Percentiles rank a stretch among this genome's conserved stretches.
These are phyloP conservation scores for Metallyticus violacea DNA, from an alignment of 2,888 invertebrate genomes.

Conservation along the genomic window DNA sequence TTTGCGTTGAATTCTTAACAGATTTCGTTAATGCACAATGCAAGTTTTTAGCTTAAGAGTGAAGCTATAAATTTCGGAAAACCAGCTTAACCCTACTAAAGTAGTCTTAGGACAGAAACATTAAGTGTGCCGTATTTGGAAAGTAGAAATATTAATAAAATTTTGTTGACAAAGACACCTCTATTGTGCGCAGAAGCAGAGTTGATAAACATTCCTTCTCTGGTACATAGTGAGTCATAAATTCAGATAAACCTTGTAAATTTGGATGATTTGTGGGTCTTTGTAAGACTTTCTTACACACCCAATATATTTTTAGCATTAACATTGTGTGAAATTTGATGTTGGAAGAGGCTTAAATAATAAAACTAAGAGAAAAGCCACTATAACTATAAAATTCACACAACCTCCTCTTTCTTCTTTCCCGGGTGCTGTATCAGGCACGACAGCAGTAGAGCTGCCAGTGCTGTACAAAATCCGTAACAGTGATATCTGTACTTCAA, in stretches of 20 bases:
- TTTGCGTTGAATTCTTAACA: neutral
- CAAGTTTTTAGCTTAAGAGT: neutral
- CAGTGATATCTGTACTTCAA: too few species aligned
- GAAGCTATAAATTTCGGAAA: neutral
- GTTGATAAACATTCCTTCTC: neutral
- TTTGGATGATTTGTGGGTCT: neutral
- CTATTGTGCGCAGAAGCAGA: neutral
- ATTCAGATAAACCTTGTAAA: neutral
- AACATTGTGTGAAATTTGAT: neutral
- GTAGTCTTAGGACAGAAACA: neutral
- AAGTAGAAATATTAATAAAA: neutral
- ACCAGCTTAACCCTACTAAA: neutral
- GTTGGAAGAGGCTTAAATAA: too few species aligned
- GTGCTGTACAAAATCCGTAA: too few species aligned
- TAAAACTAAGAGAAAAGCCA: too few species aligned
- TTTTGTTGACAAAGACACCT: neutral
- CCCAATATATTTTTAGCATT: neutral
- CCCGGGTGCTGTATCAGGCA: too few species aligned
- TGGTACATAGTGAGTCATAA: neutral
- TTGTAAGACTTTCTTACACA: neutral
- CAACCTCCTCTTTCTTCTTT: too few species aligned
- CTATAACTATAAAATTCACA: too few species aligned
- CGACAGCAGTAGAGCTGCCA: too few species aligned
- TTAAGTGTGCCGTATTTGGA: neutral
- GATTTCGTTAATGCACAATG: neutral